These are phyloP conservation scores for Drosophila paucipuncta DNA, from an alignment of 2,888 invertebrate genomes.

Conservation along the genomic window DNA sequence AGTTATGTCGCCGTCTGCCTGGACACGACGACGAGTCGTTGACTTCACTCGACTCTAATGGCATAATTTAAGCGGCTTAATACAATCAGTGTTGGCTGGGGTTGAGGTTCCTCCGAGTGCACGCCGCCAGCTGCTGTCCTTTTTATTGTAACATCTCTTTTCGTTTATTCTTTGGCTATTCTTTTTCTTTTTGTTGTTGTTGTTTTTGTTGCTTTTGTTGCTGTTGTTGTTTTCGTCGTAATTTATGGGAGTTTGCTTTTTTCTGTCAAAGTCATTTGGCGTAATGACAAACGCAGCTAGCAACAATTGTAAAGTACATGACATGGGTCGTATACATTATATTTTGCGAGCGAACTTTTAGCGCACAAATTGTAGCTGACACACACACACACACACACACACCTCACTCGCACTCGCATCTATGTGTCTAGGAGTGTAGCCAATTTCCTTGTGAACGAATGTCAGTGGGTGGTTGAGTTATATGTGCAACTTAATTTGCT, in stretches of 20 bases:
- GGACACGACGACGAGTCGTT: slow-evolving; percentile 53
- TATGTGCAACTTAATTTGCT: slow-evolving; percentile 79
- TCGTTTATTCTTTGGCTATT: slow-evolving; percentile 2
- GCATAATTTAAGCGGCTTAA: slow-evolving; percentile 67
- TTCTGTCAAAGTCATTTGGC: slow-evolving; percentile 68
- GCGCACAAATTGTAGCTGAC: slow-evolving; percentile 47
- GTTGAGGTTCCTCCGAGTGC: slow-evolving; percentile 21
- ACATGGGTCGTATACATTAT: slow-evolving; percentile 66
- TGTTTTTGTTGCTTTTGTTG: slow-evolving; percentile 20
- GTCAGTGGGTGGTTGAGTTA: slow-evolving; percentile 63
- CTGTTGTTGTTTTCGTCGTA: slow-evolving; percentile 25
- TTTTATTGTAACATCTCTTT: slow-evolving; percentile 24
- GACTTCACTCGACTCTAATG: slow-evolving; percentile 62
- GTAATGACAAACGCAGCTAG: slow-evolving; percentile 71
- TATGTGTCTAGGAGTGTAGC: slow-evolving; percentile 16
- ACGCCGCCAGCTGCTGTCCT: slow-evolving; percentile 57
- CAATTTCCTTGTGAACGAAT: slow-evolving; percentile 69
- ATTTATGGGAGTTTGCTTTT: slow-evolving; percentile 45
- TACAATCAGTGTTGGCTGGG: slow-evolving; percentile 49
- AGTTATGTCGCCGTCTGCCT: slow-evolving; percentile 63
- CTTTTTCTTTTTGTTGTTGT: slow-evolving; percentile 15
- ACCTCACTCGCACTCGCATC: background rate
- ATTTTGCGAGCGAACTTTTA: slow-evolving; percentile 61
- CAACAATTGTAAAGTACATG: slow-evolving; percentile 76
- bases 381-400: background rate